These are phyloP conservation scores for Leptothorax acervorum DNA, from an alignment of 2,888 invertebrate genomes.

Conservation along the genomic window DNA sequence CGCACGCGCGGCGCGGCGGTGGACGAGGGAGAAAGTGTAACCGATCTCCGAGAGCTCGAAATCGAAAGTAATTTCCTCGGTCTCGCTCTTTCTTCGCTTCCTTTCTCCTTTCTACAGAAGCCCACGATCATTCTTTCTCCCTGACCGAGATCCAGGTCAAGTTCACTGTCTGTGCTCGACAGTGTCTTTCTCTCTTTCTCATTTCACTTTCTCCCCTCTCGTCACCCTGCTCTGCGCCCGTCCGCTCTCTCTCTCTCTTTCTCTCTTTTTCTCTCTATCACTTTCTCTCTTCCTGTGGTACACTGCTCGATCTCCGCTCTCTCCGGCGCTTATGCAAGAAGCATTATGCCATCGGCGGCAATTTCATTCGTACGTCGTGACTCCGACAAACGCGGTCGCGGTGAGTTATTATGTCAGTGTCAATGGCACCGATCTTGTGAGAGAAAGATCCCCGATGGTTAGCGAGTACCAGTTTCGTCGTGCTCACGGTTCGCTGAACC, in stretches of 20 bases:
- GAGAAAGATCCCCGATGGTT: slow-evolving; percentile 52
- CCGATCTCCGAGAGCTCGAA: slow-evolving; percentile 77
- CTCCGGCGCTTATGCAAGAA: slow-evolving; percentile 74
- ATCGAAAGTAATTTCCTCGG: slow-evolving; percentile 81
- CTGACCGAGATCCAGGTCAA: slow-evolving; percentile 77
- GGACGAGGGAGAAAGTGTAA: slow-evolving; percentile 73
- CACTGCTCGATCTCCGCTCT: slow-evolving; percentile 45
- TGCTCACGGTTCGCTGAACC: slow-evolving; percentile 80
- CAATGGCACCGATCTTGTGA: slow-evolving; percentile 79
- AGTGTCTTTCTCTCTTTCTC: slow-evolving; percentile 67
- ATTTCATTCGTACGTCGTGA: slow-evolving; percentile 77
- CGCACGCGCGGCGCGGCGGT: slow-evolving; percentile 44
- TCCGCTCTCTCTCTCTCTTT: slow-evolving; percentile 44
- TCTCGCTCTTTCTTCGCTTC: slow-evolving; percentile 75
- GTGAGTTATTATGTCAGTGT: slow-evolving; percentile 83
- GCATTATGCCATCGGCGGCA: slow-evolving; percentile 66
- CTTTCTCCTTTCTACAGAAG: slow-evolving; percentile 77
- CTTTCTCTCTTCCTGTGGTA: slow-evolving; percentile 47
- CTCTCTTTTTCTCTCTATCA: slow-evolving; percentile 42
- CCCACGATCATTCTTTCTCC: slow-evolving; percentile 78
- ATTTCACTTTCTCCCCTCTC: slow-evolving; percentile 65
- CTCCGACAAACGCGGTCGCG: slow-evolving; percentile 51
- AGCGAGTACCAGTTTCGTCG: slow-evolving; percentile 71
- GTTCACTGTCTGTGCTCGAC: slow-evolving; percentile 73
- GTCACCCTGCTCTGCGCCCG: slow-evolving; percentile 31